Conservation (phyloP, 2,797 vertebrate species). For the Holocentrus rufus region DNA sequence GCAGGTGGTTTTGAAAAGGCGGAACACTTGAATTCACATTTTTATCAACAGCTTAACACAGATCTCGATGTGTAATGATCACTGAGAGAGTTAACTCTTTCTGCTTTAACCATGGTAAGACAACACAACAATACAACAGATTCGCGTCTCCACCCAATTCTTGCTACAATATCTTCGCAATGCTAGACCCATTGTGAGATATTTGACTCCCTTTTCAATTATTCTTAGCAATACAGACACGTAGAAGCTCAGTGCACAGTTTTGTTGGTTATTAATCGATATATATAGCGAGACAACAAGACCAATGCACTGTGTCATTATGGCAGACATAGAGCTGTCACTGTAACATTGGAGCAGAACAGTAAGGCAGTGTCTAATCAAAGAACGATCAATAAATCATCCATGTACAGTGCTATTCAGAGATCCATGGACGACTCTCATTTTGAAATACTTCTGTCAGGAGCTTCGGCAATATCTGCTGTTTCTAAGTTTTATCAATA, state of each 20-base stretch:
- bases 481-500: slow-evolving; percentile 69
- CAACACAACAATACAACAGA: slow-evolving; percentile 51
- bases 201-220: slow-evolving; percentile 41
- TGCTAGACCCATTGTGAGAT: slow-evolving; percentile 28
- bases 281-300: slow-evolving; percentile 29
- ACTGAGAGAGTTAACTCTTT: slow-evolving; percentile 41
- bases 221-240: slow-evolving; percentile 35
- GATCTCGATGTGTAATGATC: slow-evolving; percentile 38
- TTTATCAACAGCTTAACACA: slow-evolving; percentile 69
- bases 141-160: slow-evolving; percentile 47
- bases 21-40: slow-evolving; percentile 82
- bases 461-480: slow-evolving; percentile 46
- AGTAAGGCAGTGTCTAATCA: slow-evolving; percentile 42
- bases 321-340: slow-evolving; percentile 27
- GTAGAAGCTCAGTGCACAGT: slow-evolving; percentile 35
- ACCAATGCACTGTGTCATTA: slow-evolving; percentile 33
- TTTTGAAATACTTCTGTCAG: slow-evolving; percentile 46
- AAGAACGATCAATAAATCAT: slow-evolving; percentile 55
- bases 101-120: slow-evolving; percentile 59
- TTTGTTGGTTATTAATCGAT: slow-evolving; percentile 40
- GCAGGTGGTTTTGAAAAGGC: slow-evolving; percentile 69
- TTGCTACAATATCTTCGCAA: slow-evolving; percentile 53
- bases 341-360: slow-evolving; percentile 32
- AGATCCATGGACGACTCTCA: slow-evolving; percentile 27
- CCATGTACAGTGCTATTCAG: slow-evolving; percentile 70